Percentiles rank a stretch among this genome's conserved stretches.
Conservation (phyloP, 2,888 invertebrate genomes). For the Drosophila cognata region DNA sequence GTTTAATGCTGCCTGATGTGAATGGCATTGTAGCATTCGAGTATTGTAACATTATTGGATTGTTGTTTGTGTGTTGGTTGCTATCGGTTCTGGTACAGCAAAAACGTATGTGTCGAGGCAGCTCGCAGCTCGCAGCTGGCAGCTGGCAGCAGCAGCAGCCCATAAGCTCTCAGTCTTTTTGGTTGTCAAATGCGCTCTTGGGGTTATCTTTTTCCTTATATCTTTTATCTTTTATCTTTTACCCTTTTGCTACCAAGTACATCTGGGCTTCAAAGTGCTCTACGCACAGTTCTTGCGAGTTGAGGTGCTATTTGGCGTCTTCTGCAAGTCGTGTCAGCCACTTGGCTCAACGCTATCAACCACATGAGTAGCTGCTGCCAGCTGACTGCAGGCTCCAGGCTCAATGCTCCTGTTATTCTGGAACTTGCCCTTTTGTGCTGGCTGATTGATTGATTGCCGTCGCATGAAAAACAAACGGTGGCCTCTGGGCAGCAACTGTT, state of each 20-base stretch:
- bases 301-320: slow-evolving; percentile 11
- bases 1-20: slow-evolving; percentile 3
- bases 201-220: slow-evolving; percentile 1
- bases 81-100: background rate
- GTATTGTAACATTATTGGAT: background rate
- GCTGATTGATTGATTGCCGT: slow-evolving; percentile 22
- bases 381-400: background rate
- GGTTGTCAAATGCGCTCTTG: slow-evolving; percentile 2
- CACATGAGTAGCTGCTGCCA: slow-evolving; percentile 9
- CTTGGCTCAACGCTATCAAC: slow-evolving; percentile 6
- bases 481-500: slow-evolving; percentile 13
- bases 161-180: slow-evolving; percentile 1
- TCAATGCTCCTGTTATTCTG: slow-evolving; percentile 1
- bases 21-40: background rate
- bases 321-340: slow-evolving; percentile 5
- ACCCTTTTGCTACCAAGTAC: slow-evolving; percentile 1
- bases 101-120: background rate
- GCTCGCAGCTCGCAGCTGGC: background rate
- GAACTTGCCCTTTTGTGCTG: slow-evolving; percentile 13
- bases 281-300: slow-evolving; percentile 4
- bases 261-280: slow-evolving; percentile 2
- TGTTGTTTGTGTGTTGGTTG: background rate
- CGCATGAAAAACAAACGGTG: slow-evolving; percentile 13
- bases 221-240: background rate
- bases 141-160: background rate